Percentiles rank a stretch among this genome's conserved stretches.
These are phyloP conservation scores for Melieria picta DNA, from an alignment of 2,888 invertebrate genomes.

Conservation along the genomic window DNA sequence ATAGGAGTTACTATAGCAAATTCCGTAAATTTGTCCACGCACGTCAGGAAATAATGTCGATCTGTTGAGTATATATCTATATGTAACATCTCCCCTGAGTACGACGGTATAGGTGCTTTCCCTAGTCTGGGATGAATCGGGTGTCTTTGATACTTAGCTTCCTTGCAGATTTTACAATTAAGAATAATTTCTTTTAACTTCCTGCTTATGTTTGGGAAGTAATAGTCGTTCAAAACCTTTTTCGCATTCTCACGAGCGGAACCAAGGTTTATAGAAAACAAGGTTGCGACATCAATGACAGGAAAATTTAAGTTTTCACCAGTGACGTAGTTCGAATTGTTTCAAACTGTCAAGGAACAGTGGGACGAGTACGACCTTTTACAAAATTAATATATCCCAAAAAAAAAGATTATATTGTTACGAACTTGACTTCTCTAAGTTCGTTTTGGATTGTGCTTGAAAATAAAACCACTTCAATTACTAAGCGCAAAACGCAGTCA, in stretches of 20 bases:
- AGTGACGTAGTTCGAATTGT: too few relatives aligned
- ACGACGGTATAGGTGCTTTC: background rate
- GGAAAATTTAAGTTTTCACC: too few relatives aligned
- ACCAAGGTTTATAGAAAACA: too few relatives aligned
- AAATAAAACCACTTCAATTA: too few relatives aligned
- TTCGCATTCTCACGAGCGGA: conserved; percentile 5
- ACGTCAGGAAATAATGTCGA: background rate
- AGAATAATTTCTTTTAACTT: conserved; percentile 5
- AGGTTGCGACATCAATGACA: too few relatives aligned
- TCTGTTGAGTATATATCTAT: conserved; percentile 4
- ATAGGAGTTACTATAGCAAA: conserved; percentile 4
- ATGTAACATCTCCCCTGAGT: conserved; percentile 2
- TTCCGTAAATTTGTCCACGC: conserved; percentile 1
- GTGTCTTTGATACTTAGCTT: conserved; percentile 37
- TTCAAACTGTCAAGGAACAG: too few relatives aligned
- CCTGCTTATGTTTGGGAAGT: conserved; percentile 27
- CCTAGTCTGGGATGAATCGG: conserved; percentile 9
- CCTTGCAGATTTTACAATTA: conserved; percentile 36
- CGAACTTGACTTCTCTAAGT: too few relatives aligned
- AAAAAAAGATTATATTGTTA: too few relatives aligned
- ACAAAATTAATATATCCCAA: too few relatives aligned
- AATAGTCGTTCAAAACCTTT: conserved; percentile 28
- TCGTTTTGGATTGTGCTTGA: too few relatives aligned
- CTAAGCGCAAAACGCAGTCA: too few relatives aligned
- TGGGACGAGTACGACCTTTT: too few relatives aligned